These are phyloP conservation scores for Clivina fossor DNA, from an alignment of 2,888 invertebrate genomes.

Conservation along the genomic window DNA sequence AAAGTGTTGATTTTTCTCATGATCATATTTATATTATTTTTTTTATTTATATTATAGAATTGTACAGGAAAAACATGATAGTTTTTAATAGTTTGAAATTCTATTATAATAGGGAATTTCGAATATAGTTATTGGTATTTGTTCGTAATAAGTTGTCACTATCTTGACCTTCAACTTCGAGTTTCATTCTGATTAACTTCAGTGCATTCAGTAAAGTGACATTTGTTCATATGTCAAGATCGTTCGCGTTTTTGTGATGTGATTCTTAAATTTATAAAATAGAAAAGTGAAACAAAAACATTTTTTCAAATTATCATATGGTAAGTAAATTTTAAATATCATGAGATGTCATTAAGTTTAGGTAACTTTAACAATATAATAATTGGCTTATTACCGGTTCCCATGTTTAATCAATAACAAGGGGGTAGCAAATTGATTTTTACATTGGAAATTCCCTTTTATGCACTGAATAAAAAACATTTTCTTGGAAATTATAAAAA, in stretches of 20 bases:
- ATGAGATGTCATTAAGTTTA: no score
- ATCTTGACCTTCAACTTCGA: conserved; percentile 23
- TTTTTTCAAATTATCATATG: conserved; percentile 14
- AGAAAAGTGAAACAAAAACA: conserved; percentile 10
- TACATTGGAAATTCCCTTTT: not conserved
- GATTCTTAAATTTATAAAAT: conserved; percentile 8
- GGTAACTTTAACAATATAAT: not conserved
- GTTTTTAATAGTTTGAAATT: not conserved
- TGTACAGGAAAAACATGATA: not conserved
- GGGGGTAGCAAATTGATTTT: conserved; percentile 22
- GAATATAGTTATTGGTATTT: no score
- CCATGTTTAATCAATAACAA: conserved; percentile 27
- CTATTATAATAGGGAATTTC: conserved; percentile 10
- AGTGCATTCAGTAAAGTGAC: conserved; percentile 8
- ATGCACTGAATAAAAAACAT: no score
- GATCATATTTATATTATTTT: not conserved
- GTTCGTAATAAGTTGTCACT: not conserved
- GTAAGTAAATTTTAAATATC: conserved; percentile 18
- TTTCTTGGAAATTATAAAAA: no score
- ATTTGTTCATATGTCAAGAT: conserved; percentile 24
- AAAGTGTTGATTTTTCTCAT: no score
- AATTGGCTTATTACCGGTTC: conserved; percentile 16
- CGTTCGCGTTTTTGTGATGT: conserved; percentile 22
- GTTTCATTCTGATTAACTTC: conserved; percentile 22
- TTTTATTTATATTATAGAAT: not conserved